These are phyloP conservation scores for Prinia subflava DNA, from an alignment of 2,113 vertebrate species.

Conservation along the genomic window DNA sequence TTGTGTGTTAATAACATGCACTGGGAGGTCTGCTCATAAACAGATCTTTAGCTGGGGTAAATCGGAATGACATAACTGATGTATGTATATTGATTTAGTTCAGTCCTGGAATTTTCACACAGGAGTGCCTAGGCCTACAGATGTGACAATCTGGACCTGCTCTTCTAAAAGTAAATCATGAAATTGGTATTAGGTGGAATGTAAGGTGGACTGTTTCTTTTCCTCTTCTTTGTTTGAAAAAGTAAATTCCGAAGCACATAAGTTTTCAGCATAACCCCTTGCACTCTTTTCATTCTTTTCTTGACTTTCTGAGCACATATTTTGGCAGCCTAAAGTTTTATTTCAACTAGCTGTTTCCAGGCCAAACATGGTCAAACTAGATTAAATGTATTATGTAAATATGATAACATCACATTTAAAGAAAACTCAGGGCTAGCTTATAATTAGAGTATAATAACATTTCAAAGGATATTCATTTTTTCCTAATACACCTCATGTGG, in stretches of 20 bases:
- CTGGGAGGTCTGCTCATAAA: background rate
- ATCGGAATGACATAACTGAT: background rate
- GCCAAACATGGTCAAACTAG: background rate
- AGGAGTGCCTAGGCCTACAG: background rate
- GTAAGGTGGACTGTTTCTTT: background rate
- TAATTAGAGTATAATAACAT: constrained; percentile 27
- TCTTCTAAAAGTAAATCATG: background rate
- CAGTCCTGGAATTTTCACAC: background rate
- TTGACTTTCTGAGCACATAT: background rate
- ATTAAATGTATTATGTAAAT: constrained; percentile 5
- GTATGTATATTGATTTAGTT: background rate
- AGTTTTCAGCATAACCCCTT: background rate
- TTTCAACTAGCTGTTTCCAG: background rate
- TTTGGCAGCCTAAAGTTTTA: background rate
- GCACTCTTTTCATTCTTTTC: background rate
- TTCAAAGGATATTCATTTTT: background rate
- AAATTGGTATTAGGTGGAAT: background rate
- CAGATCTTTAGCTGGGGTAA: background rate
- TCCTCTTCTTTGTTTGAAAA: background rate
- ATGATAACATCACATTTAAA: background rate
- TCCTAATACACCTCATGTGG: background rate
- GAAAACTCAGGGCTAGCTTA: background rate
- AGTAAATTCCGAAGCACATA: background rate
- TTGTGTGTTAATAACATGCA: background rate
- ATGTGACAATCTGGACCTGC: background rate